These are phyloP conservation scores for Formica aserva DNA, from an alignment of 2,888 invertebrate genomes.

Conservation along the genomic window DNA sequence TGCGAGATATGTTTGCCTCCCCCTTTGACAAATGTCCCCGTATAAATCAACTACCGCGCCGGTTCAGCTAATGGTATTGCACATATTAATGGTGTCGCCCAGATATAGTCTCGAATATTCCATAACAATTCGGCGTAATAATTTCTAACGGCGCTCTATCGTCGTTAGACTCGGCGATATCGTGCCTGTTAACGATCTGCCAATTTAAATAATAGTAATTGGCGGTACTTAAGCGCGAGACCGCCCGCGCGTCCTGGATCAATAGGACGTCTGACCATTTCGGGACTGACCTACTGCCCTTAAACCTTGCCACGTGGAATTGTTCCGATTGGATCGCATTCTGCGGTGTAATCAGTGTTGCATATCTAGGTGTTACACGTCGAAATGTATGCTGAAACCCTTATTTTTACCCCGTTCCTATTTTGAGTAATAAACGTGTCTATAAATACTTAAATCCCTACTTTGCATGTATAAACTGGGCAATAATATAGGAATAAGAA, in stretches of 20 bases:
- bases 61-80: conserved; percentile 41
- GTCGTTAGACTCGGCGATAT: background rate
- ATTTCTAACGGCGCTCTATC: conserved; percentile 17
- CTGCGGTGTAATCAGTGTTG: conserved; percentile 39
- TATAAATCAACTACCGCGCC: conserved; percentile 40
- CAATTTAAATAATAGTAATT: conserved; percentile 46
- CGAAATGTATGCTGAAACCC: background rate
- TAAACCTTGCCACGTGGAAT: conserved; percentile 71
- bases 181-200: conserved; percentile 23
- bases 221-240: background rate
- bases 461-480: background rate
- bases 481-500: background rate
- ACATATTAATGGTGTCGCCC: conserved; percentile 21
- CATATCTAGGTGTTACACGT: conserved; percentile 18
- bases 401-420: conserved; percentile 1
- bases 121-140: conserved; percentile 29
- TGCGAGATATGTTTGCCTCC: conserved; percentile 38
- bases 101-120: conserved; percentile 40
- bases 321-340: conserved; percentile 59
- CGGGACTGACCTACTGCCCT: conserved; percentile 81
- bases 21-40: conserved; percentile 47
- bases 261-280: conserved; percentile 72
- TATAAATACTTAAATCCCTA: background rate
- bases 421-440: background rate
- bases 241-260: conserved; percentile 43